Percentiles rank a stretch among this genome's conserved stretches.
Evolutionary conservation across 1,140 invertebrate species (phyloP).

Genomic region (Gryllus bimaculatus): DNA sequence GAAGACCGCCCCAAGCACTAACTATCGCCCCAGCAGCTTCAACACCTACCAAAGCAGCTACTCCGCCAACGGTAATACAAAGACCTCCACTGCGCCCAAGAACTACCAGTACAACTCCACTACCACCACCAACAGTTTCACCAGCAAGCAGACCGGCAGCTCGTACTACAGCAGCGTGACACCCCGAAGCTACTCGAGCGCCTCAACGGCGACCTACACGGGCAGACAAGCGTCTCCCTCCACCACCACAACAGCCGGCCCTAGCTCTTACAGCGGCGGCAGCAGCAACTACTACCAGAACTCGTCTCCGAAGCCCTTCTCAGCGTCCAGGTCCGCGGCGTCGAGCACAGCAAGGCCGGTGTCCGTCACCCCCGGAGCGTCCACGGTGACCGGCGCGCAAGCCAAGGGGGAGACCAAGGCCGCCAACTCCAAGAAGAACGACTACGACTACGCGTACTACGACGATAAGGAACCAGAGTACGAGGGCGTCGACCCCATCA

Average conservation of each 20-base stretch:
- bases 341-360: background rate
- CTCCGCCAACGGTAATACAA: conserved; percentile 3
- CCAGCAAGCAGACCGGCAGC: background rate
- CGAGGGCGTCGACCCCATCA: conserved; percentile 18
- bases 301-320: background rate
- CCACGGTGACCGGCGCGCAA: background rate
- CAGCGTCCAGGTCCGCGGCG: background rate
- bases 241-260: background rate
- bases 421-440: background rate
- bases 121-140: background rate
- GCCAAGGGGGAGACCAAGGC: background rate
- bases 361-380: background rate
- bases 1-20: conserved; percentile 20
- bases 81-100: background rate
- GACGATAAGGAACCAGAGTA: conserved; percentile 17
- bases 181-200: background rate
- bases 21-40: conserved; percentile 19
- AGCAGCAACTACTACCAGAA: conserved; percentile 9
- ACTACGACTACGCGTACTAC: conserved; percentile 22
- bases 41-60: conserved; percentile 18
- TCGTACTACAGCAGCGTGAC: conserved; percentile 9
- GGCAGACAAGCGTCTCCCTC: background rate
- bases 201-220: background rate
- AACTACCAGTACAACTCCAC: conserved; percentile 16
- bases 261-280: background rate